These are phyloP conservation scores for Sus cebifrons DNA, from an alignment of 2,797 vertebrate species.

Conservation along the genomic window DNA sequence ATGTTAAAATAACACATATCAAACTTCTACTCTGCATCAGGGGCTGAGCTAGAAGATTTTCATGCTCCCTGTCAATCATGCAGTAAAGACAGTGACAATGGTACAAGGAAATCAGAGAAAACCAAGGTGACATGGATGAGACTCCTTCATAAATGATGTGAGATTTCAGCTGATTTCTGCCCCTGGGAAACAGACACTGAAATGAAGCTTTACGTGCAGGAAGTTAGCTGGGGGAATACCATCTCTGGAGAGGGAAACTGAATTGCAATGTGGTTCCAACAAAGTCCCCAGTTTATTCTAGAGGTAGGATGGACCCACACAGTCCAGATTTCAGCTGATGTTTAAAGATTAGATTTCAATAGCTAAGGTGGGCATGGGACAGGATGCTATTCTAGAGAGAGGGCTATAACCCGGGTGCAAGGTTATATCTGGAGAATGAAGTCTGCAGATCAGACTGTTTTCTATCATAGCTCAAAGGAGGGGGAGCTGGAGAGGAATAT, in stretches of 20 bases:
- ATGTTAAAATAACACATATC: background rate
- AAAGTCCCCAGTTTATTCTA: background rate
- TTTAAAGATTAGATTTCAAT: slow-evolving; percentile 43
- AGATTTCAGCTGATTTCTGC: background rate
- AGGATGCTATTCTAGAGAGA: background rate
- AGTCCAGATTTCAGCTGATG: background rate
- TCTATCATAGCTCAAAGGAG: background rate
- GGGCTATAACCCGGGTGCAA: background rate
- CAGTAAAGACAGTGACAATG: background rate
- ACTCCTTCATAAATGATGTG: background rate
- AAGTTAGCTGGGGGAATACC: background rate
- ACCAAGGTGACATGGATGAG: background rate
- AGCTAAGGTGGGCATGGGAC: background rate
- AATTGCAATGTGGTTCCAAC: background rate
- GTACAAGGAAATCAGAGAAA: background rate
- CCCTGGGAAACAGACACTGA: background rate
- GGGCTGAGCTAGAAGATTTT: background rate
- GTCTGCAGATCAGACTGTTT: background rate
- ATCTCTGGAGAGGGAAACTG: background rate
- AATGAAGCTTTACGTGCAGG: background rate
- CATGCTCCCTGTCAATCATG: background rate
- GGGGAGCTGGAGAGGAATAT: background rate
- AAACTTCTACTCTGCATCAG: background rate
- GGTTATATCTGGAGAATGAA: background rate
- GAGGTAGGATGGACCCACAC: background rate